A percentile compares a stretch with the other conserved stretches of the same genome.
Evolutionary conservation across 2,113 vertebrate species (phyloP).

Genomic region (human (Homo sapiens)): GRCh38 chr12:81487001-81487500

Average conservation of each 20-base stretch:
- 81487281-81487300: background rate
- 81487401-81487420: background rate
- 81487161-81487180: background rate
- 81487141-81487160: background rate
- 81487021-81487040: background rate
- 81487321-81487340: background rate
- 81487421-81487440: background rate
- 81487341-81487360: background rate
- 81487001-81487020: background rate
- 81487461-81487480: background rate
- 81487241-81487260: background rate
- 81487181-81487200: background rate
- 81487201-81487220: background rate
- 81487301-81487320: background rate
- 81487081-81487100: too few relatives aligned
- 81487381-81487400: background rate
- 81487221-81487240: background rate
- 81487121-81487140: background rate
- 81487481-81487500: background rate
- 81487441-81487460: background rate
- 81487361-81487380: background rate
- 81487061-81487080: background rate
- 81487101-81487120: background rate
- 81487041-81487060: background rate
- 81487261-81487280: background rate